Evolutionary conservation across 2,797 vertebrate species (phyloP), one percentile per base, ranked within the genome.

Genomic region (Thaleichthys pacificus): DNA sequence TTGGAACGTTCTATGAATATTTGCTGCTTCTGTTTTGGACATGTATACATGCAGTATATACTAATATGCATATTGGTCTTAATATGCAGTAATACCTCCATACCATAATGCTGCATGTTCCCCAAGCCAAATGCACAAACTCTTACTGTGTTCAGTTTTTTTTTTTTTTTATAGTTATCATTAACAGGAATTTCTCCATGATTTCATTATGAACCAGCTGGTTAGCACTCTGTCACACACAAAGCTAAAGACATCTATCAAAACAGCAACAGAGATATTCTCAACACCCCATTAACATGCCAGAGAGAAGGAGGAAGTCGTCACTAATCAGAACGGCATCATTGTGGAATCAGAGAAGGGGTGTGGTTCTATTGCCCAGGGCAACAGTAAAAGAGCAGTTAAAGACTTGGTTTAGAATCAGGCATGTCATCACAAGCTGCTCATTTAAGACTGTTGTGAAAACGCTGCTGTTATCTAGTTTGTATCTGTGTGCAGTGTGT

Each of bases 401-500:
- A 57, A 24, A 28, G 63, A 11, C 72, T 72, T 77, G 68, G 56
- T 19, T 66, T 51, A 32, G 12, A 70, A 15, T 64, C 64, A 78
- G 76, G 38, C 77, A 74, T 80, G 79, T 76, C 61, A 35, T 71
- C 74, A 82, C 82, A 83, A 70, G 82, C 72, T 58, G 4, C 26
- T 66, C 30, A 69, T 47, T 47, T 14, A 14, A 3, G 7, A 47
- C 9, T 14, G 42, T 8, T 47, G 22, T 32, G 22, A 21, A 68
- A 66, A 75, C 32, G 61, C 28, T 24, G 32, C 19, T 68, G 47
- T 30, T 68, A 28, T 32, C 51, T 51, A 17, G 15, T 5, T 28
- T 24, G 60, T 19, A 24, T 24, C 5, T 22, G 19, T 61, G 51
- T 69, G 21, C 47, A 57, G 26, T 68, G 24, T 26, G 24, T 28